Base-by-base conservation (phyloP, 1,140 invertebrate species). In the Heliconius hewitsoni region DNA sequence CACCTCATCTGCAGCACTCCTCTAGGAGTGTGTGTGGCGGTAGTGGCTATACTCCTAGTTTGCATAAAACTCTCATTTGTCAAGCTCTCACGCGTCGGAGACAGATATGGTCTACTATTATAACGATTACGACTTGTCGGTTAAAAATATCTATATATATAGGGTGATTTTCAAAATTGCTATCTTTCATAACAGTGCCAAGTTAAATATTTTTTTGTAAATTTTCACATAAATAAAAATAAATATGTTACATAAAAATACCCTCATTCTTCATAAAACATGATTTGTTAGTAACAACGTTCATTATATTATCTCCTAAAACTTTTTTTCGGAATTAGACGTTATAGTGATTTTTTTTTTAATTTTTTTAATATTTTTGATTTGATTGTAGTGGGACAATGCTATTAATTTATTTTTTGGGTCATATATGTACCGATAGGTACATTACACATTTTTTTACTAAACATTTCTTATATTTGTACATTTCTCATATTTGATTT, bases 51-150 rank as follows among this genome's bases (percentile, higher is more conserved):
- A 78, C 50, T 6, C 18, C 16, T 84, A 77, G 85, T 91, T 91
- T 87, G 90, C 90, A 91, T 91, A 91, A 90, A 91, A 90, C 86
- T 83, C 81, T 89, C 90, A 84, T 91, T 91, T 91, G 89, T 91
- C 90, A 90, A 77, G 79, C 86, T 86, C 86, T 91, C 90, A 90
- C 90, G 90, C 86, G 88, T 87, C 86, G 81, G 81, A 81, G 81
- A 82, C 89, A 91, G 88, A 84, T 82, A 81, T 82, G 74, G 76
- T 70, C 77, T 76, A 74, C 76, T 37, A 82, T 76, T 81, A 81
- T 85, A 82, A 86, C 77, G 77, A 82, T 77, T 82, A 83, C 80
- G 80, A 72, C 37, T 37, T 72, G 71, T n/a, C 5, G 34, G 30
- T 72, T 72, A 72, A 72, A 72, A 39, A 72, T 72, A 39, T 37